phyloP scores from a whole-genome alignment of 2,797 vertebrate species.

The Gouania willdenowi region DNA sequence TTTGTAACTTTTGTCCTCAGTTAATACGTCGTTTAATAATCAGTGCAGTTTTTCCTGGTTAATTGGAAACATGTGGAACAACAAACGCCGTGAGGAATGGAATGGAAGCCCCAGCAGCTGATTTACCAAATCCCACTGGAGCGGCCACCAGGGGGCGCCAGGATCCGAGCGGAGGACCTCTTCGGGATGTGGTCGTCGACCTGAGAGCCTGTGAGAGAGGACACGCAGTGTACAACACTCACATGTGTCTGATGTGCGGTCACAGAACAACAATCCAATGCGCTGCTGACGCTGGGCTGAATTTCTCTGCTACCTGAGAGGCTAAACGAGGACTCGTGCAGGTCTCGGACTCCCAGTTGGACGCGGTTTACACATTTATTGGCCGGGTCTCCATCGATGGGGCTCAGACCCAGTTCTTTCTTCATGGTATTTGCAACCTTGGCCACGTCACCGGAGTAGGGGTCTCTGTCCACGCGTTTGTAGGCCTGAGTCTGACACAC shows the following conservation, averaged over 20 bases:
- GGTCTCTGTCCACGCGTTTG: conserved; percentile 84
- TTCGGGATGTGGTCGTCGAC: conserved; percentile 94
- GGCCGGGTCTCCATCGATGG: conserved; percentile 82
- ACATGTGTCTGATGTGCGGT: too few species aligned
- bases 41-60: conserved; percentile 78
- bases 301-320: conserved; percentile 87
- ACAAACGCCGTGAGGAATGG: conserved; percentile 57
- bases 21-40: conserved; percentile 54
- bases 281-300: too few species aligned
- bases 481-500: conserved; percentile 74
- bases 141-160: conserved; percentile 91
- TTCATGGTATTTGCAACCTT: conserved; percentile 80
- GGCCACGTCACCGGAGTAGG: conserved; percentile 89
- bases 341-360: conserved; percentile 86
- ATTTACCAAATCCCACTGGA: conserved; percentile 91
- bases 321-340: conserved; percentile 91
- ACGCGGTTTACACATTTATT: conserved; percentile 68
- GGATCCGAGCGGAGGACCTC: conserved; percentile 92
- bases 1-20: conserved; percentile 27
- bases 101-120: conserved; percentile 31
- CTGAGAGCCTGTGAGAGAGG: conserved; percentile 80
- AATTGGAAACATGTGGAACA: conserved; percentile 51
- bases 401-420: conserved; percentile 85
- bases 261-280: too few species aligned
- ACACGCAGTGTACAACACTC: background rate